A percentile compares a stretch with the other conserved stretches of the same genome.
These are phyloP conservation scores for Harmothoe impar DNA, from an alignment of 2,888 invertebrate genomes.

Conservation along the genomic window DNA sequence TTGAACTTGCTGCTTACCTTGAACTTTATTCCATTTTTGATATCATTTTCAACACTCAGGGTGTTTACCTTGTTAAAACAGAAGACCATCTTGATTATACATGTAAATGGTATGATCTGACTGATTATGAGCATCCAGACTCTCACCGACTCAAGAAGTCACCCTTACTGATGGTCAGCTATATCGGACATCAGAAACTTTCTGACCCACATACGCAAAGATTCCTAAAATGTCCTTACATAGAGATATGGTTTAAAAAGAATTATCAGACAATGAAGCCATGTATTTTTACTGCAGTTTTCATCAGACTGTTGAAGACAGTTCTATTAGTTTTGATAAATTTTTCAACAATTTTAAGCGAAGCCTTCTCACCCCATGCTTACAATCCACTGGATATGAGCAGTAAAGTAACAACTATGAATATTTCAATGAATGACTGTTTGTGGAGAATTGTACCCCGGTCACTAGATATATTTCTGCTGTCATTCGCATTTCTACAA, in stretches of 20 bases:
- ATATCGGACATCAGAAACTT: not conserved
- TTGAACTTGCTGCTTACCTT: not conserved
- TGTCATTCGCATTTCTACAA: not conserved
- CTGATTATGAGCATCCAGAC: not conserved
- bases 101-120: slow-evolving; percentile 2
- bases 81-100: not conserved
- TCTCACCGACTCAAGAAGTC: not conserved
- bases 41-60: not conserved
- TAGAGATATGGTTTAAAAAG: not conserved
- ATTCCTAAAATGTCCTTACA: not conserved
- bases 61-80: not conserved
- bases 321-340: not conserved
- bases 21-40: not conserved
- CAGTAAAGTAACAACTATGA: not conserved
- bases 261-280: not conserved
- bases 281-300: not conserved
- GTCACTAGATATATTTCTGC: not conserved
- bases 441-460: not conserved
- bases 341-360: not conserved
- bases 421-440: not conserved
- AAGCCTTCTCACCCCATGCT: not conserved
- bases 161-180: not conserved
- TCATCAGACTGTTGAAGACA: not conserved
- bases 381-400: not conserved
- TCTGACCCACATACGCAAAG: not conserved